Percentiles rank a stretch among this genome's conserved stretches.
phyloP scores from a whole-genome alignment of 2,888 invertebrate genomes.

The Trissonchulus latispiculum region DNA sequence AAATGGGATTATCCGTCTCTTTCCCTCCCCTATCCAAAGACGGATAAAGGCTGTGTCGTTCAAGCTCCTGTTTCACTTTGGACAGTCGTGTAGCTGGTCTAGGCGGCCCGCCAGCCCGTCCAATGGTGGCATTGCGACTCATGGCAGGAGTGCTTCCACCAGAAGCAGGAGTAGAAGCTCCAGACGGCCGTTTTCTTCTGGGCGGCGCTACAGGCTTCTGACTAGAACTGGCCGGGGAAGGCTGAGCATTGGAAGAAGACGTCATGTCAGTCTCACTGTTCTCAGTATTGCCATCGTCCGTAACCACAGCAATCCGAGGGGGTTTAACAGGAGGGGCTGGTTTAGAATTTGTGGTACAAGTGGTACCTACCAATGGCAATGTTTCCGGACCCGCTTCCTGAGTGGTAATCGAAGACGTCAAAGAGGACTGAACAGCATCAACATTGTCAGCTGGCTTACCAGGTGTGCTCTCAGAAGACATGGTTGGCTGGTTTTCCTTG shows the following conservation, averaged over 20 bases:
- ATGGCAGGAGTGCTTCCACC: neutral
- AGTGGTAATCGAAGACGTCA: no score
- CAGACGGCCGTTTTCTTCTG: neutral
- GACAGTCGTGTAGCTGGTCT: neutral
- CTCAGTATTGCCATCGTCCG: no score
- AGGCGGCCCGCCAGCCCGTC: neutral
- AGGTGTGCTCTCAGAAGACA: neutral
- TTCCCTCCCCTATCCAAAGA: no score
- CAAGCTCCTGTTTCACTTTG: neutral
- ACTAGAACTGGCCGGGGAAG: no score
- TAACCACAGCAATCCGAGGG: neutral
- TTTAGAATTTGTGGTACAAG: neutral
- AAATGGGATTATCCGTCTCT: no score
- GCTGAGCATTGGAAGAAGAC: neutral
- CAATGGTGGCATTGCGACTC: neutral
- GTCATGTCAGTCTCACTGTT: neutral
- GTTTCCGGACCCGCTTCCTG: neutral
- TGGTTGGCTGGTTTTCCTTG: neutral
- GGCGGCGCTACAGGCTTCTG: neutral
- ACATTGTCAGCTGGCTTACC: neutral
- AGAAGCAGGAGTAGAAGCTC: neutral
- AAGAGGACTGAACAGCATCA: neutral
- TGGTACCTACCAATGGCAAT: neutral
- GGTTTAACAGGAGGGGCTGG: neutral
- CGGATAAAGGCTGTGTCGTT: no score